Base-by-base conservation (phyloP, 1,140 invertebrate species). In the Drosophila azteca region DNA sequence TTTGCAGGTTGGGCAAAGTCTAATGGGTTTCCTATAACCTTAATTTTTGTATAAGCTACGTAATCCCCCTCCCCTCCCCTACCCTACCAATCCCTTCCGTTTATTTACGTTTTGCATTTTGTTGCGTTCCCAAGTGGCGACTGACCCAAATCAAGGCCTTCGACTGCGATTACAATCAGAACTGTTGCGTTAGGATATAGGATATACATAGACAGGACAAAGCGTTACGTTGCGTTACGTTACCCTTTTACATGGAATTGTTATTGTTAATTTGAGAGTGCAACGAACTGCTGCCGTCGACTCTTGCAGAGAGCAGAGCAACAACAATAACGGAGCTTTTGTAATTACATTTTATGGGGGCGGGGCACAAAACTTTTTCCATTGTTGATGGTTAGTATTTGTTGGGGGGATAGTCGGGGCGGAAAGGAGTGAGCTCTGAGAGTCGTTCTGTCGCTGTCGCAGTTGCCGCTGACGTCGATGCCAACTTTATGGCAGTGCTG, bases 311-410 rank as follows among this genome's bases (percentile, higher is more conserved):
- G 52, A 20, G 60, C 44, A 15, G 45, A 64, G 72, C 8, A 81
- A 78, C 8, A 81, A 78, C 78, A 66, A 87, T 82, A 88, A 87
- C 70, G 66, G 26, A 50, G 72, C 63, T 60, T 71, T 78, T 82
- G 78, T 88, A 87, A 88, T 88, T 87, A 87, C 82, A 71, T 72
- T 88, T 88, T 61, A 73, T 62, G 55, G 4, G 43, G 54, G 41
- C 52, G 15, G 51, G 31, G 53, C 45, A 59, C 51, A 64, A 62
- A 87, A 87, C 58, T 88, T 82, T 87, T 62, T 15, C 73, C 55
- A 52, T 74, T 87, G 74, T 72, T 65, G 22, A 22, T 48, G 48
- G 62, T 53, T 63, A 58, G 26, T 49, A 60, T 60, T 73, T 74
- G 62, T 73, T 43, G 51, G 60, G 71, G 75, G 24, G 5, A 20